These are phyloP conservation scores for Montifringilla adamsi DNA, from an alignment of 2,113 vertebrate species.

Conservation along the genomic window DNA sequence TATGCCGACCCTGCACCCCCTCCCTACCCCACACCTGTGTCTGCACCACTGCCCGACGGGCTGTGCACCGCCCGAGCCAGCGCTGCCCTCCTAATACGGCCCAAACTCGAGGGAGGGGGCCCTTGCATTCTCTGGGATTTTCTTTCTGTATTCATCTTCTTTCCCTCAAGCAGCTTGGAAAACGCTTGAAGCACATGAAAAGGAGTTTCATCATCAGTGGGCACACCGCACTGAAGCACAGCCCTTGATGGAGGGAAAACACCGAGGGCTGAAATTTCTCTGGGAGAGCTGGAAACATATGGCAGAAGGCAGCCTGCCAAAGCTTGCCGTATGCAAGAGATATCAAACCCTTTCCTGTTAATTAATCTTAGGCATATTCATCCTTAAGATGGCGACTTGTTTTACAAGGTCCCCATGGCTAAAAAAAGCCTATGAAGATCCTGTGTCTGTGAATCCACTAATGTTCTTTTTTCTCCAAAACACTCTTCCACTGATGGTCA, in stretches of 20 bases:
- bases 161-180: not conserved
- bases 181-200: not conserved
- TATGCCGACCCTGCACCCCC: accelerated
- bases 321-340: not conserved
- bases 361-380: not conserved
- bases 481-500: not conserved
- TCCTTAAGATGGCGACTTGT: not conserved
- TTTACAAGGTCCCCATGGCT: not conserved
- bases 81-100: accelerated
- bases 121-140: accelerated
- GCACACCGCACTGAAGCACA: not conserved
- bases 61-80: accelerated
- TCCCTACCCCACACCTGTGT: accelerated
- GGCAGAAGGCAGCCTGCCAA: slow-evolving; percentile 21
- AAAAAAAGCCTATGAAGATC: not conserved
- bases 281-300: not conserved
- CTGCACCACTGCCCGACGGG: accelerated
- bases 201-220: not conserved
- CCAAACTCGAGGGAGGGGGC: accelerated
- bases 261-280: not conserved
- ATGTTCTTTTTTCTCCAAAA: not conserved
- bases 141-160: not conserved
- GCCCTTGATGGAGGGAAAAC: not conserved
- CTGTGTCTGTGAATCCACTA: not conserved
- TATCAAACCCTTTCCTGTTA: not conserved